Conservation (phyloP, 2,797 vertebrate species). For the Otolemur crassicaudatus region DNA sequence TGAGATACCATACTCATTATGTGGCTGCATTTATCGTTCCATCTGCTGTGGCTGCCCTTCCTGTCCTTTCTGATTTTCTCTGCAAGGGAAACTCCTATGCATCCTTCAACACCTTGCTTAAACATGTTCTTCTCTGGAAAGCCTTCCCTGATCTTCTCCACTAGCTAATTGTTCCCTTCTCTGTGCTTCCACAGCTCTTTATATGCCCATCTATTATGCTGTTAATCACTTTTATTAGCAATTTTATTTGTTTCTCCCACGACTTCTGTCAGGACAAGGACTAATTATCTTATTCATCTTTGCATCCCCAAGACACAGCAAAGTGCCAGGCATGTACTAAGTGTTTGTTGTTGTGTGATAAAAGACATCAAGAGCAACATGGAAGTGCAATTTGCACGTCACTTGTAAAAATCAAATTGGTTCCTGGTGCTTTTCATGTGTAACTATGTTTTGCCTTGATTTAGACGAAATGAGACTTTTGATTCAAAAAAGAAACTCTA, state of each 20-base stretch:
- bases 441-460: conserved; percentile 43
- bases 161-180: conserved; percentile 1
- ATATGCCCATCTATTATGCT: neutral
- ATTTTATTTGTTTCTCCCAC: conserved; percentile 49
- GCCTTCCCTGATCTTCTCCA: neutral
- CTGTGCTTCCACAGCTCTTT: conserved; percentile 35
- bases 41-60: neutral
- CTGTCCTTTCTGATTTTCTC: neutral
- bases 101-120: conserved; percentile 45
- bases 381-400: conserved; percentile 53
- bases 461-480: conserved; percentile 29
- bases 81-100: conserved; percentile 48
- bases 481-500: conserved; percentile 62
- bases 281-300: conserved; percentile 54
- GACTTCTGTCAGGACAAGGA: conserved; percentile 60
- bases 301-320: conserved; percentile 50
- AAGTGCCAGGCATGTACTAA: conserved; percentile 9
- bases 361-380: conserved; percentile 43
- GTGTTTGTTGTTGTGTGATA: conserved; percentile 47
- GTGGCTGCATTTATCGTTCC: neutral
- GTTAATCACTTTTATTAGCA: conserved; percentile 30
- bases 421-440: conserved; percentile 54
- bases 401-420: conserved; percentile 62
- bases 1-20: neutral
- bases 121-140: conserved; percentile 3